Evolutionary conservation across 2,113 vertebrate genomes (phyloP).

Genomic region (Embiotoca jacksoni): DNA sequence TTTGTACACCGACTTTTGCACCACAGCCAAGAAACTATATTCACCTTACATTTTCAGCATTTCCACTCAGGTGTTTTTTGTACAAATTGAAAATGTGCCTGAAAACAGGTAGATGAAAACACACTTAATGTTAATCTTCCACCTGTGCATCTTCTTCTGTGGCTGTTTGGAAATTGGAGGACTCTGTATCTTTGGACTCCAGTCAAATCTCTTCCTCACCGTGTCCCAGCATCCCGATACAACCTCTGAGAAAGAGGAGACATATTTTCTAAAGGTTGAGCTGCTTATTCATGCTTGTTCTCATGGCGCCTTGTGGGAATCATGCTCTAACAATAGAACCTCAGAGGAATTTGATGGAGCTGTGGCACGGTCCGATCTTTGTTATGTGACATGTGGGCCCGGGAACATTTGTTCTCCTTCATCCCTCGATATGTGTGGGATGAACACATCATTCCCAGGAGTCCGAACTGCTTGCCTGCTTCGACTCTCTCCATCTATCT

Average conservation of each 20-base stretch:
- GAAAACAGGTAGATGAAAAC: background rate
- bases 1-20: too few species aligned
- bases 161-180: background rate
- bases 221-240: constrained; percentile 3
- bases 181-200: background rate
- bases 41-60: too few species aligned
- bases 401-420: constrained; percentile 75
- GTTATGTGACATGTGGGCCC: constrained; percentile 69
- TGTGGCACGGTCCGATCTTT: constrained; percentile 60
- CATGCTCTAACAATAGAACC: constrained; percentile 63
- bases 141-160: constrained; percentile 12
- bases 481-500: constrained; percentile 44
- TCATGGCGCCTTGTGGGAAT: constrained; percentile 42
- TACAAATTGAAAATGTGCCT: too few species aligned
- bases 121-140: background rate
- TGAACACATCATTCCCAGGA: constrained; percentile 66
- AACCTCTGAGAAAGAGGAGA: constrained; percentile 32
- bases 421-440: constrained; percentile 73
- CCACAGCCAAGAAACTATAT: too few species aligned
- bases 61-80: too few species aligned
- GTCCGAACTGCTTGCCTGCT: constrained; percentile 57
- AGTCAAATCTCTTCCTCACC: constrained; percentile 4
- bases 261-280: constrained; percentile 61
- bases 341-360: constrained; percentile 53
- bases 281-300: constrained; percentile 42